phyloP scores from a whole-genome alignment of 2,888 invertebrate genomes.

The Junonia oenone region DNA sequence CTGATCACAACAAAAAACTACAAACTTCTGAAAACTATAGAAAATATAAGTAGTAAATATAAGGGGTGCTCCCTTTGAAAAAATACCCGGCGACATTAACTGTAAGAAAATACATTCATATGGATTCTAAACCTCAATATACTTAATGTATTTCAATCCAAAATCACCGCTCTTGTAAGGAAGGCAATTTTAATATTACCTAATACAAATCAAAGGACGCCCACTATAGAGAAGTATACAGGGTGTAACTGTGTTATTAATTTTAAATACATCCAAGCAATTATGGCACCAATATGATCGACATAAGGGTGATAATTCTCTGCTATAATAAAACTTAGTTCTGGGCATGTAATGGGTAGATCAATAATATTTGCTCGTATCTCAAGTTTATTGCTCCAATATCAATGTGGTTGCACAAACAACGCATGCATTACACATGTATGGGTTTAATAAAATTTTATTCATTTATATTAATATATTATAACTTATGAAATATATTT shows the following conservation, averaged over 20 bases:
- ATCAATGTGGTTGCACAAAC: slow-evolving; percentile 50
- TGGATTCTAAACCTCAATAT: too few relatives aligned
- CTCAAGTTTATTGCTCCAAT: slow-evolving; percentile 63
- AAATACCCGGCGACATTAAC: too few relatives aligned
- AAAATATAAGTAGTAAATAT: too few relatives aligned
- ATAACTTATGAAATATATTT: neutral
- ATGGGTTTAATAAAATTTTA: slow-evolving; percentile 25
- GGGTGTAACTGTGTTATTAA: slow-evolving; percentile 3
- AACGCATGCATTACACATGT: slow-evolving; percentile 31
- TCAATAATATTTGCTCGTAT: slow-evolving; percentile 63
- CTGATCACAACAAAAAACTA: too few relatives aligned
- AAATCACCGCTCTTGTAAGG: neutral
- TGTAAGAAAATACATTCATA: too few relatives aligned
- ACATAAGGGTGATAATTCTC: slow-evolving; percentile 5
- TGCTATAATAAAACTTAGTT: slow-evolving; percentile 5
- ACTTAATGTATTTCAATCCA: slow-evolving; percentile 7
- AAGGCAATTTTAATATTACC: slow-evolving; percentile 43
- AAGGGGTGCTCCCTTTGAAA: too few relatives aligned
- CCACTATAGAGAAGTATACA: slow-evolving; percentile 26
- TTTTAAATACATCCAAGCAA: slow-evolving; percentile 2
- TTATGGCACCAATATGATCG: neutral
- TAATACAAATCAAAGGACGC: slow-evolving; percentile 38
- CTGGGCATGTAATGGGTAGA: slow-evolving; percentile 23
- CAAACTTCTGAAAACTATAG: too few relatives aligned
- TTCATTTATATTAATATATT: neutral